Evolutionary conservation across 2,888 invertebrate genomes (phyloP).

Genomic region (Hypselothyrea guttata): DNA sequence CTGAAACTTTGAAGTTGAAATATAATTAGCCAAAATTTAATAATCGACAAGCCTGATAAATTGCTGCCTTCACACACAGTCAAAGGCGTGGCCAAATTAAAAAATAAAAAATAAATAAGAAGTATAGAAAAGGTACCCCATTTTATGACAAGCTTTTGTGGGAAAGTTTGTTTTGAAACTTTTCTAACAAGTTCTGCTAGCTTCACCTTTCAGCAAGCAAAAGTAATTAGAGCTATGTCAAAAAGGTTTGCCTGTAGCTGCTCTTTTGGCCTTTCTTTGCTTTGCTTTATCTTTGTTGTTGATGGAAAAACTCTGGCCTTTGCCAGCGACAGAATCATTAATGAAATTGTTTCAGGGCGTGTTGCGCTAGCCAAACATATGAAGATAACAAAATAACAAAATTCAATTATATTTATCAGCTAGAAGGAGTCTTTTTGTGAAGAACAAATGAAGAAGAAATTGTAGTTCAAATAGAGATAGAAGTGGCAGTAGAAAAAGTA

Average conservation of each 20-base stretch:
- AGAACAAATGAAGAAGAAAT: background rate
- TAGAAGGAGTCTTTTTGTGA: constrained; percentile 1
- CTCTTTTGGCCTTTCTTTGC: background rate
- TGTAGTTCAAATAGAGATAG: too few species aligned
- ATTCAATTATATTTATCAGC: constrained; percentile 20
- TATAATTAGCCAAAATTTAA: constrained; percentile 55
- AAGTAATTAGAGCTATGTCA: constrained; percentile 51
- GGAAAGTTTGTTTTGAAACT: constrained; percentile 4
- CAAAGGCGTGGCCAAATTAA: too few species aligned
- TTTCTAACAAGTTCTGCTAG: constrained; percentile 10
- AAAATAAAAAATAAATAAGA: too few species aligned
- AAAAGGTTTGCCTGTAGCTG: constrained; percentile 28
- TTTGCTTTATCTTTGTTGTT: background rate
- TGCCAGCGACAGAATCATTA: constrained; percentile 14
- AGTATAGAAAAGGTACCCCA: too few species aligned
- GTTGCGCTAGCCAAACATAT: constrained; percentile 20
- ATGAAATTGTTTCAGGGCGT: constrained; percentile 41
- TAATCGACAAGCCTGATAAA: constrained; percentile 22
- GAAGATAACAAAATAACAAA: constrained; percentile 4
- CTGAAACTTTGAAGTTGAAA: constrained; percentile 32
- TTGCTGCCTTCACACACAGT: too few species aligned
- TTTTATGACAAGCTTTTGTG: background rate
- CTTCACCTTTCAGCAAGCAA: background rate
- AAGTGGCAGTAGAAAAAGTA: too few species aligned
- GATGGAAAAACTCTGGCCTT: background rate